Percentiles rank a stretch among this genome's conserved stretches.
Conservation (phyloP, 2,797 vertebrate species). For the Myotis daubentonii region DNA sequence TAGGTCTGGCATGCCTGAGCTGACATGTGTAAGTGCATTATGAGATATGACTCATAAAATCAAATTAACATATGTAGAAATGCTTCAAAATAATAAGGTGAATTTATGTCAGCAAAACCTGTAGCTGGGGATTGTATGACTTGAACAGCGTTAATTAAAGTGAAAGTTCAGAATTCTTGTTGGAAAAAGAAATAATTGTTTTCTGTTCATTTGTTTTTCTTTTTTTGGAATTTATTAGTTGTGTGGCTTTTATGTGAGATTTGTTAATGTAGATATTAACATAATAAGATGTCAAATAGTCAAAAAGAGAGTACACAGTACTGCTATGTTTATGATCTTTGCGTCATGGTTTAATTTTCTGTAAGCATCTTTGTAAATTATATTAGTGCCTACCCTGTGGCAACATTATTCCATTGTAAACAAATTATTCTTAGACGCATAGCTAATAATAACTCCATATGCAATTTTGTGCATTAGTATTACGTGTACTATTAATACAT, state of each 20-base stretch:
- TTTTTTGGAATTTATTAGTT: background rate
- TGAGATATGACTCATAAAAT: constrained; percentile 38
- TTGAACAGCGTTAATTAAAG: constrained; percentile 37
- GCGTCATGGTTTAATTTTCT: background rate
- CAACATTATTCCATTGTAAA: background rate
- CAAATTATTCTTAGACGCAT: background rate
- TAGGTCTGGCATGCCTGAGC: background rate
- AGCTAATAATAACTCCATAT: background rate
- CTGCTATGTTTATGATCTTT: background rate
- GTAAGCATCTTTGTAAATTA: background rate
- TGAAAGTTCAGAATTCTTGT: constrained; percentile 20
- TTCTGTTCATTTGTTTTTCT: background rate
- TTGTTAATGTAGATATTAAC: constrained; percentile 1
- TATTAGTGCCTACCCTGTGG: background rate
- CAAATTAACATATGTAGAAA: constrained; percentile 9
- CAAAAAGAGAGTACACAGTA: background rate
- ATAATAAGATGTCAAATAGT: background rate
- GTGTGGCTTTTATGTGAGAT: background rate
- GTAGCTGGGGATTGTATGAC: background rate
- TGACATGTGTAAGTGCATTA: constrained; percentile 29
- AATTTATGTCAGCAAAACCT: background rate
- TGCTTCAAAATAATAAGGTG: background rate
- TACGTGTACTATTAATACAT: background rate
- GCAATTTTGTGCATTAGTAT: background rate
- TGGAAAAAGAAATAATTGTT: background rate